Base-by-base conservation (phyloP, 2,113 vertebrate species). In the Mugil cephalus region DNA sequence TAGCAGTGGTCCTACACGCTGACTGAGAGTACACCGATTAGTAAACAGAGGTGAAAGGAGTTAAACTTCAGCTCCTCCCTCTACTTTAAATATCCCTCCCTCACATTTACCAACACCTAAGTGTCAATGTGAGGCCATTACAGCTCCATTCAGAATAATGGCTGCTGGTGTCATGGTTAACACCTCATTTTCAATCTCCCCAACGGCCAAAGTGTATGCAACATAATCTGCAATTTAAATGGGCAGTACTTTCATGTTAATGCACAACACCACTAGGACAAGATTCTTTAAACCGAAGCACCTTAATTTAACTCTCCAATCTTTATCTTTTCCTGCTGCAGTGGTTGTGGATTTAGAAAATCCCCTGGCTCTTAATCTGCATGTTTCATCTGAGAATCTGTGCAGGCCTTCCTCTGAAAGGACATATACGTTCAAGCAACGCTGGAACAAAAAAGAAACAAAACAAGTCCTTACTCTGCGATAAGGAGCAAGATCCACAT, bases 101-200 rank as follows among this genome's bases (percentile, higher is more conserved):
- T 82, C 88, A 69, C 84, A 66, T 88, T 91, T 86, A 89, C 77
- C 61, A 64, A 86, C 88, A 87, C 63, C 83, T 85, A 63, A 24
- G 86, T 82, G 89, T 83, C 80, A 92, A 90, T 74, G 80, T 36
- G 71, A 90, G 75, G 74, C 86, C 89, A 93, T 94, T 89, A 91
- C 47, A 45, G 87, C 59, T 60, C 84, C 84, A 89, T 92, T 91
- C 85, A 85, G 42, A 81, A 68, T 87, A 82, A 90, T 83, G 80
- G 82, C 78, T 62, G 64, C 58, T 87, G 80, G 93, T 40, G 91
- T 85, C 75, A 85, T 85, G 71, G 82, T 48, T 46, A 65, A 90
- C 91, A 86, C 90, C 84, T 85, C 71, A 53, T 52, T 83, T 83
- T 88, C 82, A 83, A 87, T 75, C 80, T 70, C 64, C 38, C 51